A percentile compares a stretch with the other conserved stretches of the same genome.
phyloP scores from a whole-genome alignment of 2,113 vertebrate genomes.

The Baryphthengus martii region DNA sequence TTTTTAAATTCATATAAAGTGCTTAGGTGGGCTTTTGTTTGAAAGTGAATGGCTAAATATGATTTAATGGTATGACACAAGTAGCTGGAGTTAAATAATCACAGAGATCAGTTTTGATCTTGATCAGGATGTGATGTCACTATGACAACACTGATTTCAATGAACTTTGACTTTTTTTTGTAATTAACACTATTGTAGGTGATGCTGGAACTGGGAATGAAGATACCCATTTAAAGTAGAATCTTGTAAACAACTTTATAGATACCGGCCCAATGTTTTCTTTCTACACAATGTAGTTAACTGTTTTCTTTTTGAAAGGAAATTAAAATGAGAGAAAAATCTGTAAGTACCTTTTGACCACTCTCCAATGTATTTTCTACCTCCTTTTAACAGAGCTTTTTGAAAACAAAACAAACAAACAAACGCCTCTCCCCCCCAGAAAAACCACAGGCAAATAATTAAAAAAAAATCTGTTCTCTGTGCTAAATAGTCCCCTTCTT shows the following conservation, averaged over 20 bases:
- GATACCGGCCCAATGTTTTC: background rate
- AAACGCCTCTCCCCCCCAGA: background rate
- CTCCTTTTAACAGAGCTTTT: background rate
- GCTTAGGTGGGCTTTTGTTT: background rate
- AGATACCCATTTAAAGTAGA: background rate
- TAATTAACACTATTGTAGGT: background rate
- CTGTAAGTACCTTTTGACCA: background rate
- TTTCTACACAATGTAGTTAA: background rate
- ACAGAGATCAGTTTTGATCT: background rate
- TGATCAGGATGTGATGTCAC: background rate
- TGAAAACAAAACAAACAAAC: background rate
- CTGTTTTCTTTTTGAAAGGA: background rate
- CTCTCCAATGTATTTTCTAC: background rate
- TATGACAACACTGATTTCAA: background rate
- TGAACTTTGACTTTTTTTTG: background rate
- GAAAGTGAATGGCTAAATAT: background rate
- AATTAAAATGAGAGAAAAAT: background rate
- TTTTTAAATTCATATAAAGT: background rate
- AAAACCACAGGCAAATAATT: no score
- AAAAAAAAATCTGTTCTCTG: background rate
- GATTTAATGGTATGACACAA: background rate
- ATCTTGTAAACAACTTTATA: background rate
- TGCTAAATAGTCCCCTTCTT: background rate
- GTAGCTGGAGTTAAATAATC: background rate
- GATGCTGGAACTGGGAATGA: background rate